Percentiles rank a stretch among this genome's conserved stretches.
phyloP scores from a whole-genome alignment of 1,140 invertebrate genomes.

The Drosophila pectinifera region DNA sequence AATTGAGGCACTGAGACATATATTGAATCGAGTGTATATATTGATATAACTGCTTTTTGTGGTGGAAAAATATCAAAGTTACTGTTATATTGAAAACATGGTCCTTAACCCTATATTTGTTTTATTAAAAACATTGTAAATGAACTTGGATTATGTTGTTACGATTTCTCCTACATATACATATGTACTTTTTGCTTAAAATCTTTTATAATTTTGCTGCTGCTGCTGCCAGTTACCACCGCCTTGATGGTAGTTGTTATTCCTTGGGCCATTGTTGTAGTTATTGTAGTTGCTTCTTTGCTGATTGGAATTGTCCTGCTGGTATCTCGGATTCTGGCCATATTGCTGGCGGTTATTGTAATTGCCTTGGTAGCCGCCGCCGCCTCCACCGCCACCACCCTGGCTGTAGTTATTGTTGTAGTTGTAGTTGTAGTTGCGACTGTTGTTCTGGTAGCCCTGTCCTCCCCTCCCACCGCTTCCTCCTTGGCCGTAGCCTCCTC shows the following conservation, averaged over 20 bases:
- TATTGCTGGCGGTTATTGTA: slow-evolving; percentile 42
- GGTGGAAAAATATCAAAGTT: not conserved
- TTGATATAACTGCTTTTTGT: not conserved
- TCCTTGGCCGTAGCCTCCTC: slow-evolving; percentile 24
- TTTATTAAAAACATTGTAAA: slow-evolving; percentile 9
- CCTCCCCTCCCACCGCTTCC: slow-evolving; percentile 9
- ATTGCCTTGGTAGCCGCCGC: slow-evolving; percentile 38
- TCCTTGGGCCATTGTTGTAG: slow-evolving; percentile 41
- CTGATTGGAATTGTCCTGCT: slow-evolving; percentile 36
- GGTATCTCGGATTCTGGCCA: slow-evolving; percentile 39
- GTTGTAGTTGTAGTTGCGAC: slow-evolving; percentile 40
- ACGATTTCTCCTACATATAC: slow-evolving; percentile 1
- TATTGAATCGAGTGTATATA: not conserved
- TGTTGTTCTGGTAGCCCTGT: slow-evolving; percentile 43
- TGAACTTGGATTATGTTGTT: not conserved
- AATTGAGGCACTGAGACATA: slow-evolving; percentile 16
- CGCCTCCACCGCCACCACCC: not conserved
- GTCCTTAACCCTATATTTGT: not conserved
- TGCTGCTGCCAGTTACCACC: slow-evolving; percentile 32
- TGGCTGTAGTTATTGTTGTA: slow-evolving; percentile 41
- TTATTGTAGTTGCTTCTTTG: slow-evolving; percentile 57
- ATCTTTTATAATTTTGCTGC: slow-evolving; percentile 61
- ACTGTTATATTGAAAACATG: not conserved
- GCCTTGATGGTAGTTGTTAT: slow-evolving; percentile 43
- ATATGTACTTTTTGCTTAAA: slow-evolving; percentile 32